A percentile compares a stretch with the other conserved stretches of the same genome.
phyloP scores from a whole-genome alignment of 2,113 vertebrate species.

The Pygoscelis adeliae region DNA sequence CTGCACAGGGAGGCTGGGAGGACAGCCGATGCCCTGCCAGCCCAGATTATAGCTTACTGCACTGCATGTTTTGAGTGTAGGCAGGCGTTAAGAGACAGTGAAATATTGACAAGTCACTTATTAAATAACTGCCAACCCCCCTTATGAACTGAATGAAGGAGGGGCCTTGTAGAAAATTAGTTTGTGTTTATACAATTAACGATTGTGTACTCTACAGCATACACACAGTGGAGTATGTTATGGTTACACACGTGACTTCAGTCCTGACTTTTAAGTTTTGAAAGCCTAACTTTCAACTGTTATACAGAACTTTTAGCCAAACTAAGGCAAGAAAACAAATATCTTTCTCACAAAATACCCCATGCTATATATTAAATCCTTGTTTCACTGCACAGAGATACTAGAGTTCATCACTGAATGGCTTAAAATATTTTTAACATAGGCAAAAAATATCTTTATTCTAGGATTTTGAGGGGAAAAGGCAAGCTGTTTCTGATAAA shows the following conservation, averaged over 20 bases:
- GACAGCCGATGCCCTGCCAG: neutral
- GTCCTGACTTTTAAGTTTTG: neutral
- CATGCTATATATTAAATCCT: neutral
- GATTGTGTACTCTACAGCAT: neutral
- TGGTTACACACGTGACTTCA: fast-evolving
- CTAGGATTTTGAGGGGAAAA: neutral
- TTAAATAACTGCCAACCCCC: neutral
- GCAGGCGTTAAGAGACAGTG: fast-evolving
- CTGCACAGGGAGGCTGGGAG: neutral
- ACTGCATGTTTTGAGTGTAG: neutral
- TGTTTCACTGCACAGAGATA: neutral
- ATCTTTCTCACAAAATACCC: neutral
- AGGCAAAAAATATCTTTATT: neutral
- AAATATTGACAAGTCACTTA: neutral
- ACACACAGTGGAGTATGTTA: neutral
- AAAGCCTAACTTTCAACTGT: neutral
- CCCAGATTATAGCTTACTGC: neutral
- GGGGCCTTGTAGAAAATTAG: neutral
- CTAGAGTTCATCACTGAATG: neutral
- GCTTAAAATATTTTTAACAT: neutral
- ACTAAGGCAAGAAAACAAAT: neutral
- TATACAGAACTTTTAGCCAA: neutral
- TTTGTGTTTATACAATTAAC: neutral
- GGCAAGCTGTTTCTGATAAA: neutral
- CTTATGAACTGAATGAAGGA: neutral